These are phyloP conservation scores for Scomber scombrus DNA, from an alignment of 2,113 vertebrate species.

Conservation along the genomic window DNA sequence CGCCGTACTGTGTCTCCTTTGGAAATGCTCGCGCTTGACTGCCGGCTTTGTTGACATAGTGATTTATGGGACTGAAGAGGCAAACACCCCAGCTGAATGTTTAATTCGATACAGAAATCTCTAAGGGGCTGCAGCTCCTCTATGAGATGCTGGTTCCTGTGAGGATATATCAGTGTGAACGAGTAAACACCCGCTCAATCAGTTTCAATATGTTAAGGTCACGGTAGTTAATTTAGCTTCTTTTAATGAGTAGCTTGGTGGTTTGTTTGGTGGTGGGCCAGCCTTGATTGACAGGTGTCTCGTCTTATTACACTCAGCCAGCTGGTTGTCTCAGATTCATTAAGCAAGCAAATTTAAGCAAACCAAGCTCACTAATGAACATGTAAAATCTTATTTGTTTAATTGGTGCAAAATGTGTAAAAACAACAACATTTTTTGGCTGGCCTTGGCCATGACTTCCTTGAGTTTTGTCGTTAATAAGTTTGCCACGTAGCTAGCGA, in stretches of 20 bases:
- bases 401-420: no score
- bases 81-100: slow-evolving; percentile 30
- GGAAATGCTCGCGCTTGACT: not conserved
- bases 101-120: slow-evolving; percentile 34
- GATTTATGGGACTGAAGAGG: slow-evolving; percentile 46
- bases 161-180: not conserved
- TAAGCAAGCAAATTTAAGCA: not conserved
- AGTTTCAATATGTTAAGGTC: not conserved
- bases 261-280: not conserved
- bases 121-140: slow-evolving; percentile 1
- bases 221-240: not conserved
- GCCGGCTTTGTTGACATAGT: slow-evolving; percentile 32
- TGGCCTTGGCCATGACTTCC: no score
- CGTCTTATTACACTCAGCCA: not conserved
- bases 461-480: no score
- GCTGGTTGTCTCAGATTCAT: not conserved
- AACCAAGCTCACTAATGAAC: no score
- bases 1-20: not conserved
- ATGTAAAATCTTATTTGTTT: no score
- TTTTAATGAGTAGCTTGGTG: not conserved
- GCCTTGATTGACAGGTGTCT: not conserved
- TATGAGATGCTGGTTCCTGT: not conserved
- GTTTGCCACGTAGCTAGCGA: no score
- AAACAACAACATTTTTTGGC: no score
- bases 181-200: not conserved